phyloP scores from a whole-genome alignment of 2,888 invertebrate species.

The Orthosia incerta region DNA sequence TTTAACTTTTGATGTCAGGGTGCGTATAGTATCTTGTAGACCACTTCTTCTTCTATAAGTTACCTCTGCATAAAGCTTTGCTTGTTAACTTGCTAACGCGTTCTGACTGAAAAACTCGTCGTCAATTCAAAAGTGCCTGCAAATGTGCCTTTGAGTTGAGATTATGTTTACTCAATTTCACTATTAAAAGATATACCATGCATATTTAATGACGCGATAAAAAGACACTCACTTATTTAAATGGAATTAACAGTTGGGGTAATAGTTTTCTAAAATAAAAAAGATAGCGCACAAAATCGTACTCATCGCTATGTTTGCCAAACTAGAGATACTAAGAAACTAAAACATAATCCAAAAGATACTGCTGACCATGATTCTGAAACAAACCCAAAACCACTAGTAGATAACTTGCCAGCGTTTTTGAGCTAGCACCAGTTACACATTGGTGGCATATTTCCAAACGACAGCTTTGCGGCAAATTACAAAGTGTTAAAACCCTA shows the following conservation, averaged over 20 bases:
- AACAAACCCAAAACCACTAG: neutral
- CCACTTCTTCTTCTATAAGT: neutral
- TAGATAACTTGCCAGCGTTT: neutral
- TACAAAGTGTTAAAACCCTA: neutral
- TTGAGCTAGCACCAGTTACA: slow-evolving; percentile 12
- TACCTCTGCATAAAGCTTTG: neutral
- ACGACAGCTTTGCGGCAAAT: neutral
- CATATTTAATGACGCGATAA: too few species aligned
- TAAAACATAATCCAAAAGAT: neutral
- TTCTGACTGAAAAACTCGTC: neutral
- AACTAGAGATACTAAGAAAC: neutral
- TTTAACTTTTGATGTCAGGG: too few species aligned
- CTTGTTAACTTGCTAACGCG: neutral
- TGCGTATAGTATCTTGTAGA: neutral
- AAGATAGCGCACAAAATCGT: neutral
- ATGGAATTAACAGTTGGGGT: too few species aligned
- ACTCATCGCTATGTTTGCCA: neutral
- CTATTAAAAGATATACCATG: too few species aligned
- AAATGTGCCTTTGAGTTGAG: too few species aligned
- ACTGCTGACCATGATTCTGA: neutral
- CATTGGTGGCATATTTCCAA: slow-evolving; percentile 20
- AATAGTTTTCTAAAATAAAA: too few species aligned
- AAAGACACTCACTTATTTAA: too few species aligned
- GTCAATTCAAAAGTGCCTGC: neutral
- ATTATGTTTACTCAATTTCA: too few species aligned